Evolutionary conservation across 2,888 invertebrate species (phyloP).

Genomic region (Eupeodes luniger): DNA sequence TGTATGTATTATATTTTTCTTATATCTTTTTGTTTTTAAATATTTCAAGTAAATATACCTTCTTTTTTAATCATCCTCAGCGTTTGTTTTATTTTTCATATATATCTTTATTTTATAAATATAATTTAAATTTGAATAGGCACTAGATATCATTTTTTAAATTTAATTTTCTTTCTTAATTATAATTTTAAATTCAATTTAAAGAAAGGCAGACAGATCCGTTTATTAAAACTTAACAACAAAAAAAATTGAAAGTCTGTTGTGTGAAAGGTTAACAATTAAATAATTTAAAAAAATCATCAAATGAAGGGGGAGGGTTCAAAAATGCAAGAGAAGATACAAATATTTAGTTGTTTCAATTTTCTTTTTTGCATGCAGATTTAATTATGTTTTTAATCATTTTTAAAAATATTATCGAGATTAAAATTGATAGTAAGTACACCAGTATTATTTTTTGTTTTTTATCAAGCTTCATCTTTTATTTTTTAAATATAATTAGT

Average conservation of each 20-base stretch:
- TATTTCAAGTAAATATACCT: slow-evolving; percentile 47
- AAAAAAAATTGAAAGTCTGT: neutral
- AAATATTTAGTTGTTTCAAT: slow-evolving; percentile 2
- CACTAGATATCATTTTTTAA: slow-evolving; percentile 70
- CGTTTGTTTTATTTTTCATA: slow-evolving; percentile 25
- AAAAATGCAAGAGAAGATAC: slow-evolving; percentile 37
- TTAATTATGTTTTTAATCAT: neutral
- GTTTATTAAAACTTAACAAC: slow-evolving; percentile 19
- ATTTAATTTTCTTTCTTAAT: slow-evolving; percentile 26
- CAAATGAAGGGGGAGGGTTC: slow-evolving; percentile 45
- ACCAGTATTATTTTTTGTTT: neutral
- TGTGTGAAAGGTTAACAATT: slow-evolving; percentile 7
- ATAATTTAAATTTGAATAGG: slow-evolving; percentile 73
- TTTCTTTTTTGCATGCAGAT: neutral
- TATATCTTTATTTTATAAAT: slow-evolving; percentile 33
- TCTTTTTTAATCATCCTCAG: slow-evolving; percentile 27
- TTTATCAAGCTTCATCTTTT: slow-evolving; percentile 18
- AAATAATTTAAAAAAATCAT: neutral
- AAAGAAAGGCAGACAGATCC: slow-evolving; percentile 54
- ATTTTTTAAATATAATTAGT: slow-evolving; percentile 7
- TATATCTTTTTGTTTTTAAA: slow-evolving; percentile 6
- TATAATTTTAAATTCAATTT: slow-evolving; percentile 36
- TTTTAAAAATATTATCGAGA: slow-evolving; percentile 5
- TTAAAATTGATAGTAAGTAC: neutral
- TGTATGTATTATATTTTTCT: neutral